These are phyloP conservation scores for Liodrosophila aerea DNA, from an alignment of 2,888 invertebrate genomes.

Conservation along the genomic window DNA sequence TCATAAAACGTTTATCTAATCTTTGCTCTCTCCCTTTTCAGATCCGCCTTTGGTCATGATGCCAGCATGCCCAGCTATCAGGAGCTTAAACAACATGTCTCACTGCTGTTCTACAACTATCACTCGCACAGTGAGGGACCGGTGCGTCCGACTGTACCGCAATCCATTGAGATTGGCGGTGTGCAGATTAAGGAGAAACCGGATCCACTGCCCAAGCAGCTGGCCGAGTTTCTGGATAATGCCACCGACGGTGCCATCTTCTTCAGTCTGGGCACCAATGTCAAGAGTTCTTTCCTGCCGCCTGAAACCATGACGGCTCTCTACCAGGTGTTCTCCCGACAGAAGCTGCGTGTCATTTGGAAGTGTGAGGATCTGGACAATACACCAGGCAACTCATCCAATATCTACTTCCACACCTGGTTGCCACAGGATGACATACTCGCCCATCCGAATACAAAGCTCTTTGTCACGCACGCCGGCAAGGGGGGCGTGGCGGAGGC, in stretches of 20 bases:
- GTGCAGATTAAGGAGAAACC: conserved; percentile 78
- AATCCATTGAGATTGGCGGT: conserved; percentile 78
- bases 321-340: conserved; percentile 84
- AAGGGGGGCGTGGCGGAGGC: conserved; percentile 86
- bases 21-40: conserved; percentile 12
- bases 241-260: conserved; percentile 79
- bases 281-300: conserved; percentile 80
- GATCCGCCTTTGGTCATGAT: conserved; percentile 39
- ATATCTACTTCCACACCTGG: conserved; percentile 86
- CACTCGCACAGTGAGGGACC: conserved; percentile 75
- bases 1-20: no score
- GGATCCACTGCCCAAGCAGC: conserved; percentile 71
- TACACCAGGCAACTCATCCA: conserved; percentile 84
- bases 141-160: conserved; percentile 74
- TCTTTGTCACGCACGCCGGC: conserved; percentile 87
- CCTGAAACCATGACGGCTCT: conserved; percentile 83
- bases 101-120: conserved; percentile 73
- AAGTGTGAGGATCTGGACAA: conserved; percentile 85
- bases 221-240: conserved; percentile 67
- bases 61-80: conserved; percentile 58
- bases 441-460: conserved; percentile 84
- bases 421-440: conserved; percentile 87
- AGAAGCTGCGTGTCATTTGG: conserved; percentile 86
- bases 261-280: conserved; percentile 82
- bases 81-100: conserved; percentile 62